Base-by-base conservation (phyloP, 2,797 vertebrate genomes). In the Pterois miles region DNA sequence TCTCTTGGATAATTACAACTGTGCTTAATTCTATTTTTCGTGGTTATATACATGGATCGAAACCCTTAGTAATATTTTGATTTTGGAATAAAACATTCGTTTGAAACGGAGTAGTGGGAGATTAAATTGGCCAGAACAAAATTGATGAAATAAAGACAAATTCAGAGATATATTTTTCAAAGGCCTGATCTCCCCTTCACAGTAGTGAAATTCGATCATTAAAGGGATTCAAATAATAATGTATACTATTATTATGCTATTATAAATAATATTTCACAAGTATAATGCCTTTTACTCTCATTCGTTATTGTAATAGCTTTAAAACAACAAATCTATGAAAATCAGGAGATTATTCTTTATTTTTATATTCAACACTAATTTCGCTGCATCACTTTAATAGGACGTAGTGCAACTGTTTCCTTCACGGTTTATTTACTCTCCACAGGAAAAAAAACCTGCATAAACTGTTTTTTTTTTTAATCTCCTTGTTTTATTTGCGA, bases 1-100 rank as follows among this genome's bases (percentile, higher is more conserved):
- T 53, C 68, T 68, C 66, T 74, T 60, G 23, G 71, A 69, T 81
- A 63, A 86, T 89, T 80, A 56, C 22, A 68, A 46, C 22, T 52
- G n/a, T 48, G 10, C 20, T 31, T 62, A 63, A 68, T 84, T 60
- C 8, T 20, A 60, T 70, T 53, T 7, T 18, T 13, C 4, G 14
- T 5, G 27, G 2, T 12, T 71, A 16, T 76, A 38, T 40, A 38
- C 40, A 50, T 16, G 60, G 22, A 25, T 16, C 9, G 20, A 73
- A 65, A 68, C 22, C 10, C 76, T 38, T 20, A 2, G 22, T 29
- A 3, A 22, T 23, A 33, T 68, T 73, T 46, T 12, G 9, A 53
- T 50, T 54, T 56, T 74, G 27, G 8, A 33, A 72, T 66, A 2
- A 40, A 70, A 68, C 2, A 7, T 70, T 38, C 4, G 8, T 58